Conservation (phyloP, 2,888 invertebrate genomes). For the Altica lythri region DNA sequence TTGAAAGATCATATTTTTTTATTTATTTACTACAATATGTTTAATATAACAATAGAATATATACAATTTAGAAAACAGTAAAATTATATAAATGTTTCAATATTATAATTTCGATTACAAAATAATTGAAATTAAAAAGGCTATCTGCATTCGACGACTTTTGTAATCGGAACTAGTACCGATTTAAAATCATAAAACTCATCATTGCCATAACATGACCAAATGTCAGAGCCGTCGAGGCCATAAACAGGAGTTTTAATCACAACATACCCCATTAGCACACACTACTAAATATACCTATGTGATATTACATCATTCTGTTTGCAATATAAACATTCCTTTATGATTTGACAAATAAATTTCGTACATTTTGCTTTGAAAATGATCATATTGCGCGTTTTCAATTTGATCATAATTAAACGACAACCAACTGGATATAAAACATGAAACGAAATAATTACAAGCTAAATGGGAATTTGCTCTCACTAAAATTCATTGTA, state of each 20-base stretch:
- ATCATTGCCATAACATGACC: constrained; percentile 50
- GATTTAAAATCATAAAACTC: constrained; percentile 53
- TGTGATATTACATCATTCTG: constrained; percentile 54
- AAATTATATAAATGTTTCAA: background rate
- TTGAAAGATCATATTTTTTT: too few relatives aligned
- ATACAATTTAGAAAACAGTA: too few relatives aligned
- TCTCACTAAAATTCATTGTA: constrained; percentile 14
- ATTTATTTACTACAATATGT: too few relatives aligned
- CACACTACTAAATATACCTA: constrained; percentile 58
- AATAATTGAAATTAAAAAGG: background rate
- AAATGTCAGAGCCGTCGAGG: constrained; percentile 45
- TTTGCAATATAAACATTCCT: constrained; percentile 56
- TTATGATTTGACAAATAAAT: constrained; percentile 56
- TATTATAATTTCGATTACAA: background rate
- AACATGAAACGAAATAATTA: constrained; percentile 44
- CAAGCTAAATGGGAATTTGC: constrained; percentile 20
- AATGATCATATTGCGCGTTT: constrained; percentile 49
- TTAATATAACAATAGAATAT: too few relatives aligned
- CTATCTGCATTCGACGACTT: constrained; percentile 21
- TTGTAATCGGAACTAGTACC: constrained; percentile 43
- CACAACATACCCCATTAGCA: constrained; percentile 58
- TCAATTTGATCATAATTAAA: constrained; percentile 49
- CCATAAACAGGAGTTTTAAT: constrained; percentile 59
- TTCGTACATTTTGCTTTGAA: constrained; percentile 46
- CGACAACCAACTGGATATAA: constrained; percentile 42